These are phyloP conservation scores for Bursaphelenchus mucronatus DNA, from an alignment of 1,140 invertebrate genomes.

Conservation along the genomic window DNA sequence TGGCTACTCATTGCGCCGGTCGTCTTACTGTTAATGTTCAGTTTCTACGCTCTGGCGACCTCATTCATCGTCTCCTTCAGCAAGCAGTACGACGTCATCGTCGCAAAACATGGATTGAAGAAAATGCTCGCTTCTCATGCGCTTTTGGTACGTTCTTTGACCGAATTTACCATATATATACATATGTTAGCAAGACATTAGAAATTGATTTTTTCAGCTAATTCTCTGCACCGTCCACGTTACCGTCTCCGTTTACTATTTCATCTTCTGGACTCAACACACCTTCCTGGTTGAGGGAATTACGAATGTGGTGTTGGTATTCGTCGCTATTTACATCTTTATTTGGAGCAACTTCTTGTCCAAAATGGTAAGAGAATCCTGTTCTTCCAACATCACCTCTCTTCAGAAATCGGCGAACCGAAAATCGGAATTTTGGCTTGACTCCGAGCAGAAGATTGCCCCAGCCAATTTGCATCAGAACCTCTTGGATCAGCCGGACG, in stretches of 20 bases:
- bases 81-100: conserved; percentile 38
- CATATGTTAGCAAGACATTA: not conserved
- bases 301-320: conserved; percentile 33
- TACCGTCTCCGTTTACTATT: conserved; percentile 8
- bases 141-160: conserved; percentile 32
- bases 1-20: conserved; percentile 35
- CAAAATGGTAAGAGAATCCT: conserved; percentile 27
- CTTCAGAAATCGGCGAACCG: conserved; percentile 26
- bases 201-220: conserved; percentile 23
- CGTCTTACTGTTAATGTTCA: conserved; percentile 28
- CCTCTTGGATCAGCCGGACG: conserved; percentile 2
- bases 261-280: not conserved
- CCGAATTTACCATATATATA: conserved; percentile 13
- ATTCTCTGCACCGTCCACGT: conserved; percentile 29
- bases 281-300: conserved; percentile 8
- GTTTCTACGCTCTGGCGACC: conserved; percentile 38
- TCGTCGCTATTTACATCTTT: conserved; percentile 38
- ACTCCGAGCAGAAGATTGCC: conserved; percentile 16
- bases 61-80: conserved; percentile 41
- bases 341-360: conserved; percentile 42
- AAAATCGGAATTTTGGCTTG: conserved; percentile 25
- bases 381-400: not conserved
- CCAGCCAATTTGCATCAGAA: conserved; percentile 6
- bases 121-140: conserved; percentile 11
- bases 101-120: conserved; percentile 29